These are phyloP conservation scores for Saturnia pavonia DNA, from an alignment of 2,888 invertebrate genomes.

Conservation along the genomic window DNA sequence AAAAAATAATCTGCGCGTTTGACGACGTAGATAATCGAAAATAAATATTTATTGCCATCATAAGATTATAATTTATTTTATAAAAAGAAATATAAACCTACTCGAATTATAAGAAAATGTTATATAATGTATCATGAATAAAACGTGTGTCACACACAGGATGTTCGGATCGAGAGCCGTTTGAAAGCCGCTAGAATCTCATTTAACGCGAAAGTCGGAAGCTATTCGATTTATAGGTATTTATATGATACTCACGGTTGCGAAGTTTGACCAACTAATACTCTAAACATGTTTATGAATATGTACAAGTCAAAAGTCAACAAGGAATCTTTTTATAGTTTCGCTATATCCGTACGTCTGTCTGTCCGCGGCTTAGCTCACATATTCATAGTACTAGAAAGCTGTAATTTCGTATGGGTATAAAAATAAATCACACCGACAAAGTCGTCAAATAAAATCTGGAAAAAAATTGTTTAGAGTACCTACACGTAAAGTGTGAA, in stretches of 20 bases:
- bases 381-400: no score
- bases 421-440: no score
- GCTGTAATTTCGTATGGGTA: no score
- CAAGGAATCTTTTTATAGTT: no score
- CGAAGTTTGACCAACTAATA: slow-evolving; percentile 12
- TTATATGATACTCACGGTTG: slow-evolving; percentile 22
- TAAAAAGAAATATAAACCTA: background rate
- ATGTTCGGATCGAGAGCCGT: slow-evolving; percentile 32
- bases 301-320: no score
- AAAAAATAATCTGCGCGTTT: background rate
- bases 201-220: slow-evolving; percentile 39
- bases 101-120: slow-evolving; percentile 1
- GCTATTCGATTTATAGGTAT: slow-evolving; percentile 38
- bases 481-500: no score
- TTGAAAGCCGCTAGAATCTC: slow-evolving; percentile 39
- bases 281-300: background rate
- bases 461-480: no score
- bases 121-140: slow-evolving; percentile 23
- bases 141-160: slow-evolving; percentile 25
- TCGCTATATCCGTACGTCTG: no score
- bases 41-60: background rate
- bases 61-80: background rate
- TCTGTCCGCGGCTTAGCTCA: no score
- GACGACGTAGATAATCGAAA: background rate
- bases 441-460: no score